These are phyloP conservation scores for Sepioteuthis lessoniana DNA, from an alignment of 2,888 invertebrate species.

Conservation along the genomic window DNA sequence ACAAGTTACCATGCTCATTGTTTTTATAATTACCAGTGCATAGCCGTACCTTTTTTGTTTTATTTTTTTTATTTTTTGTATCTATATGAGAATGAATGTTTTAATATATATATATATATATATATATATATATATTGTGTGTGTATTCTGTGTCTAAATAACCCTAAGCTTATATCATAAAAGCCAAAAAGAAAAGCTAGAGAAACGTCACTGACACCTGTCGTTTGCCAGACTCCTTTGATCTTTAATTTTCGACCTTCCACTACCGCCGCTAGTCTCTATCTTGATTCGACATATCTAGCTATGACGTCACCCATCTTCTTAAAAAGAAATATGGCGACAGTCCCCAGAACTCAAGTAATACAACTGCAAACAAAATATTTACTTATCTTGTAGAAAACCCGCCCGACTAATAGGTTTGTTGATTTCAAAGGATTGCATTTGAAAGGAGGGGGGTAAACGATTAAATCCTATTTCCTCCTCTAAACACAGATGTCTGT, in stretches of 20 bases:
- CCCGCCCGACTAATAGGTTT: not conserved
- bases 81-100: too few relatives aligned
- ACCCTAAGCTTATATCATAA: too few relatives aligned
- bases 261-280: not conserved
- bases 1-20: too few relatives aligned
- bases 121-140: too few relatives aligned
- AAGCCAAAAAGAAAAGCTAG: too few relatives aligned
- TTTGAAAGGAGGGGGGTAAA: not conserved
- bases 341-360: not conserved
- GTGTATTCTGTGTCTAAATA: too few relatives aligned
- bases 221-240: not conserved
- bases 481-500: not conserved
- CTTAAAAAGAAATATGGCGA: not conserved
- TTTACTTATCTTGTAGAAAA: not conserved
- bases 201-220: not conserved
- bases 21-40: too few relatives aligned
- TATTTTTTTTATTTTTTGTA: too few relatives aligned
- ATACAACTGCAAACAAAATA: constrained; percentile 21
- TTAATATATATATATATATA: too few relatives aligned
- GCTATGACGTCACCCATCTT: not conserved
- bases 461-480: not conserved
- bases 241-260: not conserved
- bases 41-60: too few relatives aligned
- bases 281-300: not conserved
- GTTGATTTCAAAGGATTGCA: not conserved